Evolutionary conservation across 2,797 vertebrate species (phyloP).

Genomic region (Myripristis murdjan): DNA sequence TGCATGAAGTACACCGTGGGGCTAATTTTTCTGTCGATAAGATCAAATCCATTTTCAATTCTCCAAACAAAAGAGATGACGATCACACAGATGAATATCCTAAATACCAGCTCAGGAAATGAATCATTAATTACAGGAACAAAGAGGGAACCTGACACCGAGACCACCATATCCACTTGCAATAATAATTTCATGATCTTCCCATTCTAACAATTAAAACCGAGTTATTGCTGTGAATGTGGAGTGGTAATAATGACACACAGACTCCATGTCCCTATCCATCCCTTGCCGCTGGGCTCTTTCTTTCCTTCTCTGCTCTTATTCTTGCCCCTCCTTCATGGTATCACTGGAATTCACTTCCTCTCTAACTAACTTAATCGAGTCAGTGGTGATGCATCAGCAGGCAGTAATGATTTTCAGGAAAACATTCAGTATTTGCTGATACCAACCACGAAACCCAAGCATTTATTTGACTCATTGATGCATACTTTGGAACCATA

Average conservation of each 20-base stretch:
- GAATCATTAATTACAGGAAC: constrained; percentile 4
- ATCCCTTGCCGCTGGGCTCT: too few relatives aligned
- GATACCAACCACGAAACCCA: background rate
- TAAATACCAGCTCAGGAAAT: background rate
- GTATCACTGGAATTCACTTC: too few relatives aligned
- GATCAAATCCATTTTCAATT: background rate
- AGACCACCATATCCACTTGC: background rate
- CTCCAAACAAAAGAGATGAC: background rate
- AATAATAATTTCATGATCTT: background rate
- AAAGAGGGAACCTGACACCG: constrained; percentile 6
- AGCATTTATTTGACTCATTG: background rate
- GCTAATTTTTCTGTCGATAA: too few relatives aligned
- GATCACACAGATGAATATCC: background rate
- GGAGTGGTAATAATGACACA: too few relatives aligned
- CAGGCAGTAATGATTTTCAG: background rate
- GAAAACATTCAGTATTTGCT: background rate
- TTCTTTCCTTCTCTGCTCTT: background rate
- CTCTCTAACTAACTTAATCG: too few relatives aligned
- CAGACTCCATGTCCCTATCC: too few relatives aligned
- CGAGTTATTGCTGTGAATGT: too few relatives aligned
- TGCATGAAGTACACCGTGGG: too few relatives aligned
- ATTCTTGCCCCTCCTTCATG: background rate
- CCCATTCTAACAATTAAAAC: background rate
- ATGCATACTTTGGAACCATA: too few relatives aligned
- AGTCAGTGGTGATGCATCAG: background rate